A percentile compares a stretch with the other conserved stretches of the same genome.
phyloP scores from a whole-genome alignment of 2,113 vertebrate species.

The Ceratotherium simum region DNA sequence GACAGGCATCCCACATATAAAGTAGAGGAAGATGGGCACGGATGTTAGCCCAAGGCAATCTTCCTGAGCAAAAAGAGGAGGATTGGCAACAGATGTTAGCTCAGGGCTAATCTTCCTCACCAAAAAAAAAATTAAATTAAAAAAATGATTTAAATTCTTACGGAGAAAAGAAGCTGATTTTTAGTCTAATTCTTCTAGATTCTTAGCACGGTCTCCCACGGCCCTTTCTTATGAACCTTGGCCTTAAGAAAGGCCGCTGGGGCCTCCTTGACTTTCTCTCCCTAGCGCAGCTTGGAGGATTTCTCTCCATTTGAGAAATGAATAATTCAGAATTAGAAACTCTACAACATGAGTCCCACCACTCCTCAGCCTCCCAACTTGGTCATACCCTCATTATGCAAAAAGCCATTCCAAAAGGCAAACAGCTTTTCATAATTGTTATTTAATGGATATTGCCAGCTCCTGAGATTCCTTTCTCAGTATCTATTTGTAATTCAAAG shows the following conservation, averaged over 20 bases:
- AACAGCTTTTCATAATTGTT: conserved; percentile 79
- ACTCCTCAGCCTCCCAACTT: conserved; percentile 37
- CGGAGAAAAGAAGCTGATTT: not conserved
- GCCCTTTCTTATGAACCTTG: not conserved
- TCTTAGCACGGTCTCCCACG: not conserved
- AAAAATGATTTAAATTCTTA: not conserved
- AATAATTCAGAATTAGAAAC: conserved; percentile 71
- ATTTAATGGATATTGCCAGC: conserved; percentile 70
- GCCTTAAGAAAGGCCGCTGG: not conserved
- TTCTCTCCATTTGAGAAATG: conserved; percentile 37
- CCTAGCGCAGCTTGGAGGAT: not conserved
- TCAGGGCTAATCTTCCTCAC: too few species aligned
- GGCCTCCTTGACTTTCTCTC: conserved; percentile 49
- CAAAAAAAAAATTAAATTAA: too few species aligned
- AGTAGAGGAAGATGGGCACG: too few species aligned
- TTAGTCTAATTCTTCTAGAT: not conserved
- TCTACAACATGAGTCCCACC: not conserved
- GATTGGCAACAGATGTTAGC: too few species aligned
- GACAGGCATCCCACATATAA: too few species aligned
- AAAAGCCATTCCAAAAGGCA: conserved; percentile 76
- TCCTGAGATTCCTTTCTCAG: conserved; percentile 72
- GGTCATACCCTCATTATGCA: conserved; percentile 68
- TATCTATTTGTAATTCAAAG: conserved; percentile 79
- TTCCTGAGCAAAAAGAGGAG: too few species aligned
- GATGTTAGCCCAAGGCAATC: too few species aligned